Conservation (phyloP, 35 echinoderm and acorn worm species). For the Patiria miniata region DNA sequence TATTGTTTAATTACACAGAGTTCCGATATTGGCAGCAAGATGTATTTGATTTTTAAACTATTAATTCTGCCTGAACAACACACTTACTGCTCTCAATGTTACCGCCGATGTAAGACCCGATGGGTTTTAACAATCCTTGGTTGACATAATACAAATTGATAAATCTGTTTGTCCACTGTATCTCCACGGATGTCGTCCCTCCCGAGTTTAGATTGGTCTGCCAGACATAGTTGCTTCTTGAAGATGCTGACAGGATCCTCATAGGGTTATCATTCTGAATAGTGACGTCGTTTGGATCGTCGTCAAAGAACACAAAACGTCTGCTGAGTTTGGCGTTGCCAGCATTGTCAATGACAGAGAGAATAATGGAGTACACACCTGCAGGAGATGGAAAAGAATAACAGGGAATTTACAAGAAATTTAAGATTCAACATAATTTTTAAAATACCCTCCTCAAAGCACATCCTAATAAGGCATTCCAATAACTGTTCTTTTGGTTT, state of each 20-base stretch:
- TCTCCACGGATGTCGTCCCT: not conserved
- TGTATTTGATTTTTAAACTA: no score
- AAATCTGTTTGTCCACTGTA: conserved; percentile 34
- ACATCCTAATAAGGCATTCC: no score
- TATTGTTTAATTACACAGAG: not conserved
- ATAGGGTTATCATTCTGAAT: not conserved
- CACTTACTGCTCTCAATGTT: not conserved
- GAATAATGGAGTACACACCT: conserved; percentile 27
- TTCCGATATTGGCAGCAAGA: not conserved
- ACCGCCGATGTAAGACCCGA: not conserved
- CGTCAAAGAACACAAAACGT: conserved; percentile 29
- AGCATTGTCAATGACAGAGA: not conserved
- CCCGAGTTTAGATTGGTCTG: not conserved
- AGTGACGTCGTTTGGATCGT: not conserved
- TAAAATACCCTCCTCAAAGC: no score
- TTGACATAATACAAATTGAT: conserved; percentile 5
- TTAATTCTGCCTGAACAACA: no score
- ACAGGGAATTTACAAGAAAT: no score
- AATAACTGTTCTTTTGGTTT: no score
- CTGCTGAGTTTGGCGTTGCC: not conserved
- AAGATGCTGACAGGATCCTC: not conserved
- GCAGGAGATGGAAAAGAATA: not conserved
- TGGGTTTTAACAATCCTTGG: conserved; percentile 11
- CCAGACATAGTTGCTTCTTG: not conserved
- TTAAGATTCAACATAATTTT: no score